Percentiles rank a stretch among this genome's conserved stretches.
Conservation (phyloP, 2,888 invertebrate genomes). For the Schrankia costaestrigalis region DNA sequence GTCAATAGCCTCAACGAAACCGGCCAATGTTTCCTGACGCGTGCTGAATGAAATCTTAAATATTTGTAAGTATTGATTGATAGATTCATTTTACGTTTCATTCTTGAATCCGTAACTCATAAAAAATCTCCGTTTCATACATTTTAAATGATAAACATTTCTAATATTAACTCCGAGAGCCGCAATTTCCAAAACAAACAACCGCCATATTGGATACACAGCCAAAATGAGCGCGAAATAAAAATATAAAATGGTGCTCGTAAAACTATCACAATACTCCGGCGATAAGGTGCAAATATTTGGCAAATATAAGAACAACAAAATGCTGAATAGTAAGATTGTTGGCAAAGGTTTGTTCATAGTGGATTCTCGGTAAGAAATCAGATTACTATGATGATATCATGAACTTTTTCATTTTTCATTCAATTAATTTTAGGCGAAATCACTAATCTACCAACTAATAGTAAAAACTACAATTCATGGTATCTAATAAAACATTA, state of each 20-base stretch:
- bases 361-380: constrained; percentile 40
- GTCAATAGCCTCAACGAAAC: constrained; percentile 28
- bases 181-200: constrained; percentile 40
- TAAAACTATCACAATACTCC: constrained; percentile 60
- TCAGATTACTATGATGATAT: constrained; percentile 43
- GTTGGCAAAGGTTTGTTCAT: constrained; percentile 58
- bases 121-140: background rate
- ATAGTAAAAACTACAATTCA: too few relatives aligned
- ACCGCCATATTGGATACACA: constrained; percentile 43
- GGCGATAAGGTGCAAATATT: constrained; percentile 67
- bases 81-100: too few relatives aligned
- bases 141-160: background rate
- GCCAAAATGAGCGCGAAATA: constrained; percentile 48
- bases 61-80: constrained; percentile 5
- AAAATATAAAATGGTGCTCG: constrained; percentile 50
- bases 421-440: too few relatives aligned
- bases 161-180: too few relatives aligned
- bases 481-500: too few relatives aligned
- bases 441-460: too few relatives aligned
- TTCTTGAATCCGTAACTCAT: too few relatives aligned
- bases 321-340: constrained; percentile 63
- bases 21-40: constrained; percentile 1
- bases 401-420: constrained; percentile 24
- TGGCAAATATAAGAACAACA: constrained; percentile 71
- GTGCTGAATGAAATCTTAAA: constrained; percentile 7